Base-by-base conservation (phyloP, 2,888 invertebrate genomes). In the Drosophila kambysellisi region DNA sequence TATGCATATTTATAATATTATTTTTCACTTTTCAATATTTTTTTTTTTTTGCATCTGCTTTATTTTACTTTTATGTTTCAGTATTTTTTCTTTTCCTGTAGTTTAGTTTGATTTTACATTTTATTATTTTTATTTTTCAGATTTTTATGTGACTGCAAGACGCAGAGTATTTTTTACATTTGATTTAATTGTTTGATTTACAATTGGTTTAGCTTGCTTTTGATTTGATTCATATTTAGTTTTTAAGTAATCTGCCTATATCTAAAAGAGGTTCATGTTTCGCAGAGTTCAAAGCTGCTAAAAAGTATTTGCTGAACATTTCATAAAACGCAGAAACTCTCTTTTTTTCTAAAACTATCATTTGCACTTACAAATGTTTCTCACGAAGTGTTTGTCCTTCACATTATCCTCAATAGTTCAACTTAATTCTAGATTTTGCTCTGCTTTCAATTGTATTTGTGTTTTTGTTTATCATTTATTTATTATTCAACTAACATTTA, bases 101-200 rank as follows among this genome's bases (percentile, higher is more conserved):
- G 77, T 88, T 89, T 76, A 76, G 79, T 90, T 90, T 82, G 87
- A 90, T 89, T 89, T 90, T 89, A 88, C 83, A 85, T 76, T 82
- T 76, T 75, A 59, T 79, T 80, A 75, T 80, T 25, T 25, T 25
- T 82, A 71, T 57, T 73, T 73, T 80, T 65, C 64, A 5, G 35
- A 60, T 68, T 72, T 64, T 65, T 63, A 59, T 56, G 35, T 70
- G 63, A 60, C 54, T 66, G 58, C 60, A 51, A 62, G 29, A 33
- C 20, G 33, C 52, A 51, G 54, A 33, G 39, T 71, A 70, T 57
- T 58, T 25, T 70, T 57, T 73, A 72, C 59, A 76, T 74, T 70
- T 71, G 66, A 62, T 82, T 78, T 68, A 63, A 17, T 64, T 68
- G 11, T 79, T 83, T 79, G 80, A 82, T 81, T 87, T 87, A 83